phyloP scores from a whole-genome alignment of 2,113 vertebrate species.

The Halcyon senegalensis region DNA sequence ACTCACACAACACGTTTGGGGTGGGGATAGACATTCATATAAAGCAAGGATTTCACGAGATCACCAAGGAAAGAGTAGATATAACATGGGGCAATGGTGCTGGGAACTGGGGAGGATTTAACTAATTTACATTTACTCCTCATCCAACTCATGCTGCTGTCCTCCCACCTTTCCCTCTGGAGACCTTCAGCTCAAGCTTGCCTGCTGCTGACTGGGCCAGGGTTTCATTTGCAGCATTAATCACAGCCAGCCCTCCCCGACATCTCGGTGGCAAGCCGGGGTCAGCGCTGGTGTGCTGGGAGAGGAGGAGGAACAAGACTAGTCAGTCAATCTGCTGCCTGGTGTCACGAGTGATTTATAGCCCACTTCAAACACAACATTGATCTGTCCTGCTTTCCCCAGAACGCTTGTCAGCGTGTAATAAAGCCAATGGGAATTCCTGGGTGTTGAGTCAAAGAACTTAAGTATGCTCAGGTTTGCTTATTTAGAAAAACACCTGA shows the following conservation, averaged over 20 bases:
- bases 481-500: slow-evolving; percentile 61
- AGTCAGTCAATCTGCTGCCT: slow-evolving; percentile 60
- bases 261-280: background rate
- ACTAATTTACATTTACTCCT: background rate
- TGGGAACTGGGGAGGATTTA: background rate
- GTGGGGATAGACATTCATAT: background rate
- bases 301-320: background rate
- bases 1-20: rapidly evolving
- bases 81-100: no score
- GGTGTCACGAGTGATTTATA: slow-evolving; percentile 44
- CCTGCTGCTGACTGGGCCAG: background rate
- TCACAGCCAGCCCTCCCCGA: background rate
- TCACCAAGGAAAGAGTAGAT: rapidly evolving
- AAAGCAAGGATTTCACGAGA: background rate
- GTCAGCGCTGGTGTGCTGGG: slow-evolving; percentile 14
- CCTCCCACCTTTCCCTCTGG: background rate
- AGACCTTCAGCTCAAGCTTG: background rate
- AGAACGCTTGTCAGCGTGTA: background rate
- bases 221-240: slow-evolving; percentile 2
- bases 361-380: slow-evolving; percentile 42
- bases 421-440: slow-evolving; percentile 58
- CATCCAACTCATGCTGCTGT: background rate
- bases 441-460: slow-evolving; percentile 52
- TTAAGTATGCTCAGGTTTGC: slow-evolving; percentile 40
- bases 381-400: slow-evolving; percentile 52